A percentile compares a stretch with the other conserved stretches of the same genome.
These are phyloP conservation scores for Eupithecia dodoneata DNA, from an alignment of 2,888 invertebrate species.

Conservation along the genomic window DNA sequence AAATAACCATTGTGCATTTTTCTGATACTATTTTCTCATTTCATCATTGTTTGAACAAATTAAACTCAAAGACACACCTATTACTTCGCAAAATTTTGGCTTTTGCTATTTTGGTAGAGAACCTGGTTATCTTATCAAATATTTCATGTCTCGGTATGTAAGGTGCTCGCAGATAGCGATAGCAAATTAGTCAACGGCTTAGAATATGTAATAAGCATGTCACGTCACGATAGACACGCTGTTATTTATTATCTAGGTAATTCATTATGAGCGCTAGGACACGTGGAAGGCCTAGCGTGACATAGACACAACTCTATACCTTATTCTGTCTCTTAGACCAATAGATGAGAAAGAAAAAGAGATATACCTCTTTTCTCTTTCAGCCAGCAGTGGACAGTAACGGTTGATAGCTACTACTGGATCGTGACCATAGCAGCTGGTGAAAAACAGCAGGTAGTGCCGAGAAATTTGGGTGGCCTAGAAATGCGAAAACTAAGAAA, in stretches of 20 bases:
- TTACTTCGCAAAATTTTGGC: not conserved
- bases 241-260: not conserved
- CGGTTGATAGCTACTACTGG: not conserved
- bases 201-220: not conserved
- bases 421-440: not conserved
- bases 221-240: not conserved
- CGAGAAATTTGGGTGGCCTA: not conserved
- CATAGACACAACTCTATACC: not conserved
- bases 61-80: not conserved
- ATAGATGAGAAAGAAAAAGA: not conserved
- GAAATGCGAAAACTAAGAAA: not conserved
- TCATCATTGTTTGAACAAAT: not conserved
- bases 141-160: not conserved
- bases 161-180: not conserved
- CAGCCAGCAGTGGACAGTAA: not conserved
- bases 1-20: not conserved
- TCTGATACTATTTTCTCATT: not conserved
- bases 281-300: not conserved
- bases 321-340: not conserved
- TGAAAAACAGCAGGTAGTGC: not conserved
- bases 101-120: not conserved
- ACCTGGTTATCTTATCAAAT: constrained; percentile 1
- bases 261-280: not conserved
- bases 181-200: not conserved
- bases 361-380: not conserved